These are phyloP conservation scores for Aspidoscelis tigris DNA, from an alignment of 2,113 vertebrate genomes.

Conservation along the genomic window DNA sequence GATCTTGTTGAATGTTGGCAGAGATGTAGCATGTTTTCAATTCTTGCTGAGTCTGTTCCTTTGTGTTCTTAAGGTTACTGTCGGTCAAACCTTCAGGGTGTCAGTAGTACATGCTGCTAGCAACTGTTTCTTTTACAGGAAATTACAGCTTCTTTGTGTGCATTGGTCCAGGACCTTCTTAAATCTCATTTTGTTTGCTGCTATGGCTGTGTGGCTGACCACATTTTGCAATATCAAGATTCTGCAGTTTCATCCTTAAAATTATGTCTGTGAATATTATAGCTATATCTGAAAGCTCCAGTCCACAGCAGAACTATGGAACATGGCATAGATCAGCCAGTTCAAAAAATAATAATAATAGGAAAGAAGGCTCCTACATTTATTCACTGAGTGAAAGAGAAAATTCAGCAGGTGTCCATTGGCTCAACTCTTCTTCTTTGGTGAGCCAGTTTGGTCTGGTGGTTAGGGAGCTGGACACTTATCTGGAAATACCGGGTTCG, in stretches of 20 bases:
- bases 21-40: slow-evolving; percentile 18
- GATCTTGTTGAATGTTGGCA: slow-evolving; percentile 27
- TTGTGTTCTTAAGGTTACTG: slow-evolving; percentile 70
- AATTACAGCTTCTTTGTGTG: neutral
- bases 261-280: too few species aligned
- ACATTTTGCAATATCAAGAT: neutral
- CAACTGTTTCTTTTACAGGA: neutral
- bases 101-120: neutral
- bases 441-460: too few species aligned
- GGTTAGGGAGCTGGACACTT: too few species aligned
- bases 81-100: slow-evolving; percentile 58
- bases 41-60: neutral
- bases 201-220: neutral
- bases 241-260: neutral
- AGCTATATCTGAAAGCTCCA: too few species aligned
- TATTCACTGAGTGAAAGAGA: too few species aligned
- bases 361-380: too few species aligned
- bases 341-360: too few species aligned
- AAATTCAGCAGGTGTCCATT: too few species aligned
- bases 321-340: too few species aligned
- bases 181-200: rapidly evolving
- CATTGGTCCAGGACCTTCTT: neutral
- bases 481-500: too few species aligned
- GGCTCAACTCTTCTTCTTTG: too few species aligned
- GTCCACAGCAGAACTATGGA: too few species aligned